Percentiles rank a stretch among this genome's conserved stretches.
Conservation (phyloP, 2,888 invertebrate species). For the Nomada ferruginata region DNA sequence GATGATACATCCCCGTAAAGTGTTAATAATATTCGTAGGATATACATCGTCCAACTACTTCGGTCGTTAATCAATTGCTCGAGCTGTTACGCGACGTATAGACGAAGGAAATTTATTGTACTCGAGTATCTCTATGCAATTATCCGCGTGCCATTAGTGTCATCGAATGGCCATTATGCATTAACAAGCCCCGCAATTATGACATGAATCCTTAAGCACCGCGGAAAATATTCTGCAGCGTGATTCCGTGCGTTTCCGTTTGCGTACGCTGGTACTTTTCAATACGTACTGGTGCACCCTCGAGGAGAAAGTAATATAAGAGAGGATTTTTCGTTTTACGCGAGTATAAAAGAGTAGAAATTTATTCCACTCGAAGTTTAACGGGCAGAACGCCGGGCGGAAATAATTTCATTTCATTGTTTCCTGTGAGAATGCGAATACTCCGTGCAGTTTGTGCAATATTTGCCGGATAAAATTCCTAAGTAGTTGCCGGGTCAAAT, state of each 20-base stretch:
- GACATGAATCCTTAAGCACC: slow-evolving; percentile 3
- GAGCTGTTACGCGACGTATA: not conserved
- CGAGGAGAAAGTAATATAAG: slow-evolving; percentile 5
- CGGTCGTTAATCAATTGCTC: slow-evolving; percentile 42
- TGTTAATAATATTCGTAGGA: not conserved
- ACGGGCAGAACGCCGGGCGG: slow-evolving; percentile 35
- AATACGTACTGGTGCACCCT: no score
- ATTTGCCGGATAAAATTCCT: slow-evolving; percentile 9
- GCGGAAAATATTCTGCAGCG: slow-evolving; percentile 9
- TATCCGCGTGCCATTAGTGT: slow-evolving; percentile 17
- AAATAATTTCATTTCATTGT: slow-evolving; percentile 52
- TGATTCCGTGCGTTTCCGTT: not conserved
- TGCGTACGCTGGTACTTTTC: no score
- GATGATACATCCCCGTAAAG: not conserved
- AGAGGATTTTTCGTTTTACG: slow-evolving; percentile 40
- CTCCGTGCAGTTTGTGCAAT: slow-evolving; percentile 6
- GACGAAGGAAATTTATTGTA: slow-evolving; percentile 18
- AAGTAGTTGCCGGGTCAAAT: slow-evolving; percentile 19
- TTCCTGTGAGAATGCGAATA: slow-evolving; percentile 18
- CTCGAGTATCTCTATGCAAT: slow-evolving; percentile 28
- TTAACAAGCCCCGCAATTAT: slow-evolving; percentile 13
- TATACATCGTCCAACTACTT: slow-evolving; percentile 7
- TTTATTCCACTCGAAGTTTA: slow-evolving; percentile 48
- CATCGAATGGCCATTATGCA: slow-evolving; percentile 2
- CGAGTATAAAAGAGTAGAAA: slow-evolving; percentile 5